These are phyloP conservation scores for Saiga tatarica DNA, from an alignment of 2,113 vertebrate genomes.

Conservation along the genomic window DNA sequence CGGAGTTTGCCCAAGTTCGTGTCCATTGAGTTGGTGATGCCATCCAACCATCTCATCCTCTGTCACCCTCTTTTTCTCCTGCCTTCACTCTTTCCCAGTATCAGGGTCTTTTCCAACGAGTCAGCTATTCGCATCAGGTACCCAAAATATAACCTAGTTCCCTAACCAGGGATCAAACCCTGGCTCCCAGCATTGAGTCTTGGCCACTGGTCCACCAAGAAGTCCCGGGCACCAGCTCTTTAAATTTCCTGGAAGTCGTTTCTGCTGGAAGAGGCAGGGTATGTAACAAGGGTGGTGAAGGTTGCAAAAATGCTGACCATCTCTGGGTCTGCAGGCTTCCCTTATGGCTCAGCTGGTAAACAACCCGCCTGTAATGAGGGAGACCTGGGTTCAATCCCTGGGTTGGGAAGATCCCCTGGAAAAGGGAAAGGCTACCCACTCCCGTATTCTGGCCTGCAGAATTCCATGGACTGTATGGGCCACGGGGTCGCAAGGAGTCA, in stretches of 20 bases:
- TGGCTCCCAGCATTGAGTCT: background rate
- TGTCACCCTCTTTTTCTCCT: background rate
- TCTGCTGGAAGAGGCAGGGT: background rate
- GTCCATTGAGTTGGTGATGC: background rate
- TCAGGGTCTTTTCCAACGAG: background rate
- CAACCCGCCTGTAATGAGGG: background rate
- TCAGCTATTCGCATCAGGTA: background rate
- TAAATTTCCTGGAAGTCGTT: background rate
- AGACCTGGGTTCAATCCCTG: background rate
- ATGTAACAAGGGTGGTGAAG: background rate
- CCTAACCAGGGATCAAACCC: background rate
- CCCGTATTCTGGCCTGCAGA: background rate
- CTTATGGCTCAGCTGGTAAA: background rate
- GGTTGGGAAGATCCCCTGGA: background rate
- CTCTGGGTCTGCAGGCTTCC: background rate
- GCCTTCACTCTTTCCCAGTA: background rate
- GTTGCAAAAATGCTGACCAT: too few relatives aligned
- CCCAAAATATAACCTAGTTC: background rate
- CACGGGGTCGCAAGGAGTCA: background rate
- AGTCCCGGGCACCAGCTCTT: background rate
- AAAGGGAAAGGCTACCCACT: background rate
- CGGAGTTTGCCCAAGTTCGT: background rate
- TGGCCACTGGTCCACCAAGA: background rate
- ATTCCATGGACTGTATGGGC: background rate
- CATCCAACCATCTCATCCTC: background rate